phyloP scores from a whole-genome alignment of 2,113 vertebrate species.

The Corythornis cristatus region DNA sequence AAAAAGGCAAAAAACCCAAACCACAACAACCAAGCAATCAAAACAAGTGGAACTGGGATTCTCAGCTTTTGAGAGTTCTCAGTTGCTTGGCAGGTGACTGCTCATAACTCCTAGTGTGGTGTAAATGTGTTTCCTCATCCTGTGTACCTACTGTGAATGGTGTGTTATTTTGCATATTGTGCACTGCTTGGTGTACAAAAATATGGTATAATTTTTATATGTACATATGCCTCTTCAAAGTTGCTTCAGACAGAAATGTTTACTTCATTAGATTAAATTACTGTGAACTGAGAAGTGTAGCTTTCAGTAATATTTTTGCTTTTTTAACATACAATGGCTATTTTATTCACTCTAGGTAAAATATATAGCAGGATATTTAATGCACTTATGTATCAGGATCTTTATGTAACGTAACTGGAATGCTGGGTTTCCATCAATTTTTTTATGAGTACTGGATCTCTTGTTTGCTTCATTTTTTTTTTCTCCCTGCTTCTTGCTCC shows the following conservation, averaged over 20 bases:
- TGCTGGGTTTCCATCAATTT: background rate
- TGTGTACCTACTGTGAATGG: background rate
- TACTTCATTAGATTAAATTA: background rate
- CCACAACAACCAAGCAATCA: background rate
- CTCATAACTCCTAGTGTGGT: background rate
- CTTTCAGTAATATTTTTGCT: background rate
- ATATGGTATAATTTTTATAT: background rate
- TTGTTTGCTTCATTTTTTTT: conserved; percentile 2
- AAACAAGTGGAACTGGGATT: background rate
- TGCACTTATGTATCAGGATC: background rate
- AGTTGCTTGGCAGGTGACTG: background rate
- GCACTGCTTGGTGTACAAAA: background rate
- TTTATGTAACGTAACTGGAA: background rate
- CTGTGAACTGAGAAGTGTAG: background rate
- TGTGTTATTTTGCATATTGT: background rate
- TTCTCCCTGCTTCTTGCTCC: conserved; percentile 5
- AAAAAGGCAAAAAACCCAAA: background rate
- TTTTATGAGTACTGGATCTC: background rate
- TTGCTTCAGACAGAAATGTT: background rate
- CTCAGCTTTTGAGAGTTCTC: background rate
- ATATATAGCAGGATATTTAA: background rate
- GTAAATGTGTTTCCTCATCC: background rate
- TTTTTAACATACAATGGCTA: background rate
- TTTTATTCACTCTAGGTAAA: background rate
- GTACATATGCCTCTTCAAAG: background rate